Evolutionary conservation across 2,113 vertebrate species (phyloP), one percentile per base, ranked within the genome.

Genomic region (Peucedramus taeniatus): DNA sequence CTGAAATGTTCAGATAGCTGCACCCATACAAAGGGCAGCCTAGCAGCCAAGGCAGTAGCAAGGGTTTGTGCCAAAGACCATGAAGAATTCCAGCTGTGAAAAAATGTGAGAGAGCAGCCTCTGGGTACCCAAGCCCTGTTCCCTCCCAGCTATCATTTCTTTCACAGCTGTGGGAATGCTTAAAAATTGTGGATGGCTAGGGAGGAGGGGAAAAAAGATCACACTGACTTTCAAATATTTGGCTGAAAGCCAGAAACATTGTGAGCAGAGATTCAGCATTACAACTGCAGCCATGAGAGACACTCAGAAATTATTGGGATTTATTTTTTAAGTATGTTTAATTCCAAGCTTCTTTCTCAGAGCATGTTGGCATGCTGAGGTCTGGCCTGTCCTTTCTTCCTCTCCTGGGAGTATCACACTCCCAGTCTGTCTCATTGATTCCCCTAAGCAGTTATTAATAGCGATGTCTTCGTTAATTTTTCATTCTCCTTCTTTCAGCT

Each of bases 151-250:
- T 85, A 54, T 95, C 2, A 0, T 77, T 95, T 85, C 78, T 94
- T 88, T 94, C 76, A 86, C 83, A 90, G 82, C 93, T 97, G 95
- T 96, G 88, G 88, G 90, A 96, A 96, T 92, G 82, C 44, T 75
- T 90, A 68, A 90, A 92, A 93, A 89, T 75, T 81, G 68, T 66
- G 60, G 54, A 83, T 5, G 9, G 22, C 64, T 54, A 35, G 59
- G 78, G 68, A 91, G 53, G 42, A 93, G 42, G 59, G 59, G 45
- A 11, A 71, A 42, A 84, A 91, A 87, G 26, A 94, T 90, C 79
- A 69, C 13, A 88, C 76, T 54, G 68, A 91, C 85, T 96, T 96
- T 92, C 60, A 86, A 68, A 88, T 74, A 66, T 76, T 87, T 95
- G 94, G 90, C 85, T 70, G 22, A 70, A 88, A 77, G 88, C 96